Conservation (phyloP, 2,888 invertebrate species). For the Ichneumoninae sp. region DNA sequence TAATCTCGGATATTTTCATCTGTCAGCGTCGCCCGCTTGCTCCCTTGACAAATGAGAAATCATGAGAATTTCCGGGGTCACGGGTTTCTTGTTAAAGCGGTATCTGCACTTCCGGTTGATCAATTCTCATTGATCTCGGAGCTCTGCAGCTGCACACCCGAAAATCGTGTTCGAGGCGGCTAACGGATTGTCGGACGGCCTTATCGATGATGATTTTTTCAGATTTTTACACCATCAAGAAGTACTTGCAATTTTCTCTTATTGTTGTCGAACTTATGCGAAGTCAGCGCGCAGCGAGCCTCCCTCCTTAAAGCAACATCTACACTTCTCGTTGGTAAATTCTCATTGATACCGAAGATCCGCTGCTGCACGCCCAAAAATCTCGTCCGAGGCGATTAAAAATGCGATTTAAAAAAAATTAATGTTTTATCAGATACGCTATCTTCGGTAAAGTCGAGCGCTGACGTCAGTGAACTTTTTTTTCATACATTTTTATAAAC, state of each 20-base stretch:
- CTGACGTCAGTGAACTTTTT: not conserved
- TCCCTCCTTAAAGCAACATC: too few relatives aligned
- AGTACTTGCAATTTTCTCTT: too few relatives aligned
- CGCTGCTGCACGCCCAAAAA: not conserved
- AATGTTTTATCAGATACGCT: not conserved
- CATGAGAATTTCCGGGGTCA: slow-evolving; percentile 6
- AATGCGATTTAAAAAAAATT: not conserved
- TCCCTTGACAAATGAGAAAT: slow-evolving; percentile 55
- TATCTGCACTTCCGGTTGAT: slow-evolving; percentile 57
- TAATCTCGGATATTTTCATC: slow-evolving; percentile 49
- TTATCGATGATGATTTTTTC: too few relatives aligned
- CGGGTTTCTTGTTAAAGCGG: slow-evolving; percentile 8
- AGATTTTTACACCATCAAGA: too few relatives aligned
- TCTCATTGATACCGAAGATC: slow-evolving; percentile 32
- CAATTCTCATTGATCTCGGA: slow-evolving; percentile 47
- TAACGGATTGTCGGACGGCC: not conserved
- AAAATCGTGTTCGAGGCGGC: not conserved
- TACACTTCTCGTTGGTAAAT: slow-evolving; percentile 52
- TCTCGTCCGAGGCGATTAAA: not conserved
- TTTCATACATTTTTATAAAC: not conserved
- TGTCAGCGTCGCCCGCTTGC: slow-evolving; percentile 31
- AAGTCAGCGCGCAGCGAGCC: too few relatives aligned
- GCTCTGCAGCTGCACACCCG: not conserved
- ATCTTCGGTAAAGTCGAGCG: not conserved
- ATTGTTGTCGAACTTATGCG: too few relatives aligned